Base-by-base conservation (phyloP, 2,797 vertebrate species). In the Cyclopterus lumpus region DNA sequence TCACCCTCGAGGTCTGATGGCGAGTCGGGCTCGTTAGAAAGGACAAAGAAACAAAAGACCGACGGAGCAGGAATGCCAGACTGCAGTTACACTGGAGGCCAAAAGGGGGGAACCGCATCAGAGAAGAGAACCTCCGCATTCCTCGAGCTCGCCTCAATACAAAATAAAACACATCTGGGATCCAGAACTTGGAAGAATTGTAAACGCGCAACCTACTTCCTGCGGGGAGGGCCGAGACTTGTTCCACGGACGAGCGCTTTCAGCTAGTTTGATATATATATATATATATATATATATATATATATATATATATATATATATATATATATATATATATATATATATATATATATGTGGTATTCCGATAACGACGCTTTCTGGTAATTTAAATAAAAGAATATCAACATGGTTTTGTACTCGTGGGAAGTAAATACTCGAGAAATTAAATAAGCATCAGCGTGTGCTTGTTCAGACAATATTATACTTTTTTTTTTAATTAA, bases 141-240 rank as follows among this genome's bases (percentile, higher is more conserved):
- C 26, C 55, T 64, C 6, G 9, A n/a, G 16, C 8, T 42, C 4
- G 4, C 34, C 51, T 57, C 62, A 64, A 30, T 36, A 59, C 55
- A 69, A 32, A 58, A n/a, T n/a, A n/a, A 65, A 81, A 79, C 57
- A 73, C 61, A 83, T 67, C 28, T 63, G 51, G 70, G 34, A 66
- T 60, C 5, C 34, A 34, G 8, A 12, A 38, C 18, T 67, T 11
- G 32, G 8, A 30, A 46, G 46, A n/a, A 8, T 46, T 0, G 1
- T 20, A 46, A n/a, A 24, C 28, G 30, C 8, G 28, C 36, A 59
- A 34, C 15, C 32, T 51, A 1, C 4, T n/a, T n/a, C n/a, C n/a
- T n/a, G n/a, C 26, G 26, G 26, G 3, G 8, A 54, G 34, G 24
- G 32, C 20, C 30, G 16, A 28, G n/a, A 20, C 16, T 65, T 8